Conservation (phyloP, 1,140 invertebrate species). For the Lordiphosa mommai region DNA sequence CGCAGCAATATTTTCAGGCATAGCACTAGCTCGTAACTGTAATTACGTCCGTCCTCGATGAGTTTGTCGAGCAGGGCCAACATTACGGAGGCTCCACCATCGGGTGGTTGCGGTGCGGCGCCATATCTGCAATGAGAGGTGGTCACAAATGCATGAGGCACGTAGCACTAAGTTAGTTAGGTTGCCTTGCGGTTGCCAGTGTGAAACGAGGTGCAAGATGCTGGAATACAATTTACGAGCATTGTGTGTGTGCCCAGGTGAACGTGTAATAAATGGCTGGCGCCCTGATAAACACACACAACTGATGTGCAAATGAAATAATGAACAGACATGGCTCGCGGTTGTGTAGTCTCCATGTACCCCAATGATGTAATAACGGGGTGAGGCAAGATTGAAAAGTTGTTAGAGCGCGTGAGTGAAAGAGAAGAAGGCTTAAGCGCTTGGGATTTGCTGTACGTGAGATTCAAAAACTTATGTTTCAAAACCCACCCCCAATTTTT, state of each 20-base stretch:
- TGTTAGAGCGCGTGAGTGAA: too few species aligned
- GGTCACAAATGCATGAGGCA: conserved; percentile 35
- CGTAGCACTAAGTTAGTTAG: conserved; percentile 25
- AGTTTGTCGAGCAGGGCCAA: conserved; percentile 83
- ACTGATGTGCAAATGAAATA: conserved; percentile 66
- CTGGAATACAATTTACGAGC: conserved; percentile 6
- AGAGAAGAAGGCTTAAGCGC: too few species aligned
- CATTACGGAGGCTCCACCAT: conserved; percentile 71
- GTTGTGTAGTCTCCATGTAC: conserved; percentile 35
- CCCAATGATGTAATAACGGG: not conserved
- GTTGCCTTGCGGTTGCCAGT: conserved; percentile 36
- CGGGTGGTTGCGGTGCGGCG: conserved; percentile 67
- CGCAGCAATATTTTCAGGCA: conserved; percentile 85
- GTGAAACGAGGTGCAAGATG: conserved; percentile 15
- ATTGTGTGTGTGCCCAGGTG: not conserved
- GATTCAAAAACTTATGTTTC: too few species aligned
- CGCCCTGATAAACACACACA: conserved; percentile 57
- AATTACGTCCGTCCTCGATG: conserved; percentile 82
- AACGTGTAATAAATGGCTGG: conserved; percentile 60
- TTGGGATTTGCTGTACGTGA: too few species aligned
- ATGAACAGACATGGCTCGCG: conserved; percentile 61
- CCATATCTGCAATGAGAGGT: conserved; percentile 70
- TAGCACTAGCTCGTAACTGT: conserved; percentile 84
- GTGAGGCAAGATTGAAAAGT: too few species aligned
- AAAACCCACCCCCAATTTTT: too few species aligned